phyloP scores from a whole-genome alignment of 2,113 vertebrate genomes.

The Trachemys scripta region DNA sequence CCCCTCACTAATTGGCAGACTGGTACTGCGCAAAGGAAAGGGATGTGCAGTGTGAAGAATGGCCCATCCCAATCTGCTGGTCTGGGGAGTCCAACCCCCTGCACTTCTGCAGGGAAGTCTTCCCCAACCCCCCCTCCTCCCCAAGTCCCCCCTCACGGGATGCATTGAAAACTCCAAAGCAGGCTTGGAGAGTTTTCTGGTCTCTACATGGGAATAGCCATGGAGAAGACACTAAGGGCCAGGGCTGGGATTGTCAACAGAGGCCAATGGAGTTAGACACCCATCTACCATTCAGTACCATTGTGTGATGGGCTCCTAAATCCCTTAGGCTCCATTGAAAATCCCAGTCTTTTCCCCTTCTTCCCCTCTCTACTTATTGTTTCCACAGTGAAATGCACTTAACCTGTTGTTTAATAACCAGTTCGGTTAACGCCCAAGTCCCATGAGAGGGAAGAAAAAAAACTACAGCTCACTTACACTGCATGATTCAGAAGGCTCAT shows the following conservation, averaged over 20 bases:
- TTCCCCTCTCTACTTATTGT: background rate
- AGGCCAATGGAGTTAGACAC: background rate
- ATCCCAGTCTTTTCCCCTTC: background rate
- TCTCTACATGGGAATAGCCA: background rate
- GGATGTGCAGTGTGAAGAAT: background rate
- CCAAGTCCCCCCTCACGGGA: background rate
- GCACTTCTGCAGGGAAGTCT: background rate
- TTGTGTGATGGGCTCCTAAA: background rate
- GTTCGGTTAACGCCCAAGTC: background rate
- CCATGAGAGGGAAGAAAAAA: background rate
- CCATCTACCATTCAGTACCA: background rate
- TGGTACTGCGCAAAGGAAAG: background rate
- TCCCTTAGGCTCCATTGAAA: background rate
- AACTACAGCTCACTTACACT: accelerated
- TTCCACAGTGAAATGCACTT: background rate
- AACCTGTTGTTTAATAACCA: background rate
- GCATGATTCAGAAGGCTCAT: conserved; percentile 29
- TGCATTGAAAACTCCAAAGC: background rate
- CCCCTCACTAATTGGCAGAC: background rate
- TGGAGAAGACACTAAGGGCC: background rate
- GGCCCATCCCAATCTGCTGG: background rate
- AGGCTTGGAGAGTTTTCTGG: background rate
- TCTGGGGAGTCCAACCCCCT: background rate
- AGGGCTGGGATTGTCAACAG: background rate
- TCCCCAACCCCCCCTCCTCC: background rate